These are phyloP conservation scores for Mus musculus DNA, from an alignment of 2,113 vertebrate genomes.

Conservation along the genomic window DNA sequence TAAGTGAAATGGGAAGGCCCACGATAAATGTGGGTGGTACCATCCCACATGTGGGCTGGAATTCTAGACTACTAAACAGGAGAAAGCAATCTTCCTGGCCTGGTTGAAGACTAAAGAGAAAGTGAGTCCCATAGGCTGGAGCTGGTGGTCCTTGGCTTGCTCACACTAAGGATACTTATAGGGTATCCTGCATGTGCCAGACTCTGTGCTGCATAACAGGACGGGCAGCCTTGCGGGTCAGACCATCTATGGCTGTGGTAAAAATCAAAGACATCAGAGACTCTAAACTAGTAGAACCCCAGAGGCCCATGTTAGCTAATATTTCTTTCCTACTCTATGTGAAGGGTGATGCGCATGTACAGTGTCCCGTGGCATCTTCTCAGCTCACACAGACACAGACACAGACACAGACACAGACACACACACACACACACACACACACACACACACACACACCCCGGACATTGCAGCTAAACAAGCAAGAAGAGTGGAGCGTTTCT, in stretches of 20 bases:
- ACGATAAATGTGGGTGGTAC: neutral
- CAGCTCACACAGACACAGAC: neutral
- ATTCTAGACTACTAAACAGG: neutral
- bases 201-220: neutral
- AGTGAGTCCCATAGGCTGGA: neutral
- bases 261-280: neutral
- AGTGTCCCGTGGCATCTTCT: conserved; percentile 5
- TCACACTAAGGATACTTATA: neutral
- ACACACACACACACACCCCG: neutral
- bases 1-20: neutral
- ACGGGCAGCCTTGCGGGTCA: neutral
- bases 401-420: neutral
- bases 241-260: too few species aligned
- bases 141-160: neutral
- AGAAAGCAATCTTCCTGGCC: neutral
- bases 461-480: neutral
- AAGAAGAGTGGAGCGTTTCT: neutral
- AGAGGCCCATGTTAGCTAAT: neutral
- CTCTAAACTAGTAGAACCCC: neutral
- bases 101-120: neutral
- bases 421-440: too few species aligned
- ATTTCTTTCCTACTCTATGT: neutral
- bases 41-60: neutral
- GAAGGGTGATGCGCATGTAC: neutral
- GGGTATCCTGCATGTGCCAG: neutral